Evolutionary conservation across 35 echinoderm and acorn worm genomes (phyloP).

Genomic region (Lytechinus pictus): DNA sequence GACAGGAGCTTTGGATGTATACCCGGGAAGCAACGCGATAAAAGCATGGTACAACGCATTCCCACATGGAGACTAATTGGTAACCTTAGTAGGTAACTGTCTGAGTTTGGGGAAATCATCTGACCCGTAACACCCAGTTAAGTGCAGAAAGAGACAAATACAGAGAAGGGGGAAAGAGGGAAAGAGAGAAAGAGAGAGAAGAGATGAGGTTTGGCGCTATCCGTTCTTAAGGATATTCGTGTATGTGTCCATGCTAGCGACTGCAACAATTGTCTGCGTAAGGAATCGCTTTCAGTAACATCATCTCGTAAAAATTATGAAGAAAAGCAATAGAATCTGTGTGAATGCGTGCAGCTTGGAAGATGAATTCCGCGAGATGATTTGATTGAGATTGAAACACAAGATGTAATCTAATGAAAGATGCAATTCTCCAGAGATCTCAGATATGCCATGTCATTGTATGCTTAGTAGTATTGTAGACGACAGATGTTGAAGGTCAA

Average conservation of each 20-base stretch:
- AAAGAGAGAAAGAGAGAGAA: not conserved
- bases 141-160: not conserved
- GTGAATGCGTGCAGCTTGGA: not conserved
- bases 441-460: not conserved
- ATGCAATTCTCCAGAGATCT: not conserved
- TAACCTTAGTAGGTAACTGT: not conserved
- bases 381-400: not conserved
- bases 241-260: not conserved
- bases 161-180: not conserved
- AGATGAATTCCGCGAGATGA: not conserved
- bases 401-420: not conserved
- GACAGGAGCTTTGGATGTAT: not conserved
- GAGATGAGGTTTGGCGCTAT: too few relatives aligned
- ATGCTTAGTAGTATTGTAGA: not conserved
- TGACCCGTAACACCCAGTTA: not conserved
- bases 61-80: not conserved
- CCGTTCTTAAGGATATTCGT: too few relatives aligned
- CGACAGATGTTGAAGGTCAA: not conserved
- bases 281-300: not conserved
- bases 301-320: not conserved
- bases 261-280: not conserved
- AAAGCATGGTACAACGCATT: not conserved
- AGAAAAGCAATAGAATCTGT: not conserved
- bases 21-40: not conserved
- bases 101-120: conserved; percentile 4